Evolutionary conservation across 2,113 vertebrate species (phyloP).

Genomic region (Ploceus nigricollis): DNA sequence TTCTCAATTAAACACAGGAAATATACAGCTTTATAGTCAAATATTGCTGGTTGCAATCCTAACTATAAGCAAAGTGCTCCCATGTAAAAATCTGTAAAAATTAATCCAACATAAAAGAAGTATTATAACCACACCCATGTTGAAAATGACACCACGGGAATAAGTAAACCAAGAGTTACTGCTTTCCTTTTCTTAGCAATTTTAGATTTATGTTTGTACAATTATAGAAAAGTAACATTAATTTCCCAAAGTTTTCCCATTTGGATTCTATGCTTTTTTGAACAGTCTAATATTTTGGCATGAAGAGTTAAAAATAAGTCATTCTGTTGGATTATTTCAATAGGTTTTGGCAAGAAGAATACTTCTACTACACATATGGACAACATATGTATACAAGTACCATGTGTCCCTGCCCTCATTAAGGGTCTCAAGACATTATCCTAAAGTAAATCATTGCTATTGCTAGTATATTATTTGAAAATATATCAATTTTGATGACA

Average conservation of each 20-base stretch:
- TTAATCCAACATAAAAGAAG: not conserved
- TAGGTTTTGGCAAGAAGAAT: not conserved
- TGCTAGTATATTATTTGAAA: not conserved
- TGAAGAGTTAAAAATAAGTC: not conserved
- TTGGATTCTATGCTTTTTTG: not conserved
- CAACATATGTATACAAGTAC: not conserved
- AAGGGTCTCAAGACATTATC: not conserved
- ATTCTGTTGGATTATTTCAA: not conserved
- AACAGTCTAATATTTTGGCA: not conserved
- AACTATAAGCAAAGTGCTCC: not conserved
- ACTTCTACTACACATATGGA: not conserved
- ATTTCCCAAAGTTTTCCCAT: not conserved
- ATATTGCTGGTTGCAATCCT: not conserved
- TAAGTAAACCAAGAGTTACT: not conserved
- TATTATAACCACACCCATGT: constrained; percentile 2
- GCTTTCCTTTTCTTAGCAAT: not conserved
- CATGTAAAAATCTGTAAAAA: not conserved
- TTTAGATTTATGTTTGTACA: not conserved
- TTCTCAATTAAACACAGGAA: not conserved
- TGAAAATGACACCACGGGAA: not conserved
- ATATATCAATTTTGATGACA: not conserved
- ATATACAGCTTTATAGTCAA: not conserved
- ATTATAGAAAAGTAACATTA: not conserved
- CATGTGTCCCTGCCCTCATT: not conserved
- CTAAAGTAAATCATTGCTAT: not conserved